Percentiles rank a stretch among this genome's conserved stretches.
phyloP scores from a whole-genome alignment of 2,888 invertebrate species.

The Galeopsomyia nigrocyanea region DNA sequence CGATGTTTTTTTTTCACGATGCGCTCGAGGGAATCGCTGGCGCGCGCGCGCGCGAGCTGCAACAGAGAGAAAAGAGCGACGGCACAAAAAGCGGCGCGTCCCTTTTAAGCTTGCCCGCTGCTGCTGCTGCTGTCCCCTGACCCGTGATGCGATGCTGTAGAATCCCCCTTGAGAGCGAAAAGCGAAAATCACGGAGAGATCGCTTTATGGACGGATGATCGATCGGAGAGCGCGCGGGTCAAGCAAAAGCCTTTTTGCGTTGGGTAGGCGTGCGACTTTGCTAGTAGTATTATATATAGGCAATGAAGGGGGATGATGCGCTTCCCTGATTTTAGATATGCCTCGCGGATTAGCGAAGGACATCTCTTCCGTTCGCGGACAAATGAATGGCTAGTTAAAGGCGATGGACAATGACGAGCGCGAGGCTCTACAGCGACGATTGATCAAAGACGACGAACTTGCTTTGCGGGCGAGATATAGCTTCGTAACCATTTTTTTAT shows the following conservation, averaged over 20 bases:
- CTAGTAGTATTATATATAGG: no score
- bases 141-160: neutral
- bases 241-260: neutral
- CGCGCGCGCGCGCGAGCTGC: neutral
- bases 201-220: slow-evolving; percentile 35
- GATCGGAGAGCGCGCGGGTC: slow-evolving; percentile 10
- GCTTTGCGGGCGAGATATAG: no score
- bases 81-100: neutral
- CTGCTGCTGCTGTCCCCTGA: neutral
- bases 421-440: no score
- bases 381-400: no score
- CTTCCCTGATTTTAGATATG: neutral
- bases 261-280: neutral
- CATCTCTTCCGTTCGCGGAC: no score
- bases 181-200: slow-evolving; percentile 33
- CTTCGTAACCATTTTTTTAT: no score
- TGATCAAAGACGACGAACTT: no score
- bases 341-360: no score
- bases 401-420: no score
- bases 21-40: slow-evolving; percentile 6
- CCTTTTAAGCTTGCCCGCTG: neutral
- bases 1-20: neutral
- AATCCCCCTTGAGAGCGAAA: slow-evolving; percentile 5
- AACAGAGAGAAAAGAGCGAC: neutral
- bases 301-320: neutral